Evolutionary conservation across 2,888 invertebrate species (phyloP), one percentile per base, ranked within the genome.

Genomic region (Mystacides longicornis): DNA sequence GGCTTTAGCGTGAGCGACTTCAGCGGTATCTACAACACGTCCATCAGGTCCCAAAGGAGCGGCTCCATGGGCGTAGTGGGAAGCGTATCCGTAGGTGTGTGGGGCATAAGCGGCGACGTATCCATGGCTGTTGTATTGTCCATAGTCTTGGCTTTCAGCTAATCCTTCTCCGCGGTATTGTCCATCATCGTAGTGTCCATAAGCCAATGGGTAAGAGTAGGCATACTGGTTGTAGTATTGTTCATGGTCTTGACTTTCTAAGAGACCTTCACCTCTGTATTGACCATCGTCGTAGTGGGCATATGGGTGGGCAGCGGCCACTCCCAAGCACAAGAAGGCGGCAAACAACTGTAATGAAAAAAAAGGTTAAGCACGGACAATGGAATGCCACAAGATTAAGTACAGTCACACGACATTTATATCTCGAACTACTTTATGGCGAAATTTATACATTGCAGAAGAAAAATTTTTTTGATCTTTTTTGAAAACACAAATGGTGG

Each of bases 101-200:
- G n/a, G 16, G 18, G 23, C 48, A 46, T 46, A 46, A 9, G 47
- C 81, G 60, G 77, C 33, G 18, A 19, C 31, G 69, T 82, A 81
- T 51, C 80, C 80, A 42, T 82, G 81, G 67, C 16, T 4, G 33
- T 16, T 23, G 52, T 45, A 37, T 18, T 23, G 22, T 27, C 58
- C 58, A 48, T 52, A 51, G 16, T 55, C 51, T 48, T 55, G 55
- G 47, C 52, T 52, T 51, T 53, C 56, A 21, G 23, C 43, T 11
- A 57, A 23, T 21, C 56, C 53, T 52, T 53, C 50, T 43, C 56
- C 56, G 31, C 22, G 53, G 49, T 49, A 56, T 49, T 52, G 52
- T 37, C 56, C 56, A 52, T 56, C 56, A 56, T 56, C 49, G 21
- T 54, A 21, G 45, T 45, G 16, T 3, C 20, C 45, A 14, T 45